Percentiles rank a stretch among this genome's conserved stretches.
phyloP scores from a whole-genome alignment of 1,140 invertebrate genomes.

The Melitaea cinxia region DNA sequence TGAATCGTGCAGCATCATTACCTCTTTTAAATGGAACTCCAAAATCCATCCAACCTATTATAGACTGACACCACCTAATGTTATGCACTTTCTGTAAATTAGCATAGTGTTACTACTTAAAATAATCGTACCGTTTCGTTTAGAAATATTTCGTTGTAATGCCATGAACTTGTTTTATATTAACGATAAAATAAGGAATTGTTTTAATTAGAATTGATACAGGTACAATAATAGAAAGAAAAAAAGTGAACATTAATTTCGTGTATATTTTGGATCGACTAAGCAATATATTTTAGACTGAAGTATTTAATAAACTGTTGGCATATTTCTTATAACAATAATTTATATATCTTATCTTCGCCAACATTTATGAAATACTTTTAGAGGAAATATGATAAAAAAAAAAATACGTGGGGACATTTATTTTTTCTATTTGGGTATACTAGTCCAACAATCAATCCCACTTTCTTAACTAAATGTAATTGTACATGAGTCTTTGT shows the following conservation, averaged over 20 bases:
- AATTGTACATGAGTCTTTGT: slow-evolving; percentile 59
- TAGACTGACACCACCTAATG: slow-evolving; percentile 79
- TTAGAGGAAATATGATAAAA: slow-evolving; percentile 53
- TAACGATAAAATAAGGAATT: slow-evolving; percentile 55
- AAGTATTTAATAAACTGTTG: slow-evolving; percentile 72
- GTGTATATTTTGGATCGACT: slow-evolving; percentile 75
- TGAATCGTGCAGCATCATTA: slow-evolving; percentile 17
- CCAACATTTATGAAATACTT: slow-evolving; percentile 74
- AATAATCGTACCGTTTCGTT: slow-evolving; percentile 41
- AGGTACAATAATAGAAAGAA: slow-evolving; percentile 54
- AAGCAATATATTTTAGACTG: slow-evolving; percentile 78
- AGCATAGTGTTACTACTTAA: slow-evolving; percentile 58
- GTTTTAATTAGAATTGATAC: slow-evolving; percentile 49
- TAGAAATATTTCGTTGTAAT: slow-evolving; percentile 37
- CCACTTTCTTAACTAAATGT: slow-evolving; percentile 55
- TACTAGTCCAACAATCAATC: slow-evolving; percentile 71
- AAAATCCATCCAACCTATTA: slow-evolving; percentile 79
- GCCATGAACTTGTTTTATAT: slow-evolving; percentile 44
- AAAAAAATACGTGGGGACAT: slow-evolving; percentile 56
- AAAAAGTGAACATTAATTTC: slow-evolving; percentile 45
- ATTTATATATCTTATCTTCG: slow-evolving; percentile 52
- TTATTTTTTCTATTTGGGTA: slow-evolving; percentile 77
- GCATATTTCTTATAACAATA: slow-evolving; percentile 56
- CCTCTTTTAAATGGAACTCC: slow-evolving; percentile 48
- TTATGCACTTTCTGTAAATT: slow-evolving; percentile 77